These are phyloP conservation scores for Noctilio leporinus DNA, from an alignment of 2,113 vertebrate species.

Conservation along the genomic window DNA sequence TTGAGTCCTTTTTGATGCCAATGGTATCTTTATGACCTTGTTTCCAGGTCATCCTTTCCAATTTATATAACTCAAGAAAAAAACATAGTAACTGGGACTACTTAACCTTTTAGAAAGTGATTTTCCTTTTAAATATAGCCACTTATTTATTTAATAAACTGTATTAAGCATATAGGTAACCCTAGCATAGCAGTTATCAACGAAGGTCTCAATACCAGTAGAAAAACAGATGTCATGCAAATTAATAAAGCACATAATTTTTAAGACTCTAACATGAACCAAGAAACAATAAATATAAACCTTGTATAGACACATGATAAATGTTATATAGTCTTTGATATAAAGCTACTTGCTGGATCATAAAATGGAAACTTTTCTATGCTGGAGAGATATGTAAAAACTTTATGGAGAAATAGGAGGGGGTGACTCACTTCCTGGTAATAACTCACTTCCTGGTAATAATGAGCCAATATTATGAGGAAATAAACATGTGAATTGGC, in stretches of 20 bases:
- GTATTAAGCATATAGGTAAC: neutral
- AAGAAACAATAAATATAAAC: neutral
- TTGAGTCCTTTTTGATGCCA: neutral
- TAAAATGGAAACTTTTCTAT: neutral
- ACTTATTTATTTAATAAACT: neutral
- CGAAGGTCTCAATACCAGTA: neutral
- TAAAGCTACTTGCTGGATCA: neutral
- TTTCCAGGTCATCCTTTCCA: neutral
- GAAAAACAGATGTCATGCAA: neutral
- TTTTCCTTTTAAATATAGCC: conserved; percentile 6
- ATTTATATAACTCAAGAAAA: neutral
- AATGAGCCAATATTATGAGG: neutral
- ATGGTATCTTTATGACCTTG: neutral
- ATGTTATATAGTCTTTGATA: neutral
- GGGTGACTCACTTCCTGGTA: neutral
- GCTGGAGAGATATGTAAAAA: neutral
- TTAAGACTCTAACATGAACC: neutral
- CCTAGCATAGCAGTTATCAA: neutral
- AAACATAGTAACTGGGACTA: neutral
- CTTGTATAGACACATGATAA: neutral
- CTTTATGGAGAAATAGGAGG: neutral
- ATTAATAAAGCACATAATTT: neutral
- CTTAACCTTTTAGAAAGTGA: neutral
- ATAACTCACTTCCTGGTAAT: neutral
- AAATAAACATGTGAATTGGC: neutral